Evolutionary conservation across 2,888 invertebrate genomes (phyloP).

Genomic region (Gisinianus flammeolus): DNA sequence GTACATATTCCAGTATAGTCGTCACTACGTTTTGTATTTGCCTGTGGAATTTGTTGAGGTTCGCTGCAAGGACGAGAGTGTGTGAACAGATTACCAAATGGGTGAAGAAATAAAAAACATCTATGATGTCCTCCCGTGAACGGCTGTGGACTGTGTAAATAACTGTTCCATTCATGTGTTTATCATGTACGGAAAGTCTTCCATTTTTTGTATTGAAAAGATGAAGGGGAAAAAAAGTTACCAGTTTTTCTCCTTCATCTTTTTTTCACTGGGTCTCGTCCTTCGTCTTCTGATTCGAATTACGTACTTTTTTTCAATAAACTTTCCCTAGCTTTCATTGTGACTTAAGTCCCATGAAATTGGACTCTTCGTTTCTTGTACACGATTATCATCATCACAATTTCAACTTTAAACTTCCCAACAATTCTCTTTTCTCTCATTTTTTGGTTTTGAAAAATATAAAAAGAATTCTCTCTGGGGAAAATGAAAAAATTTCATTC

Average conservation of each 20-base stretch:
- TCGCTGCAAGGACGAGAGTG: too few relatives aligned
- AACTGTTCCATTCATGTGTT: background rate
- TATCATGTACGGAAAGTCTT: background rate
- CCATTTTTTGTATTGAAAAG: background rate
- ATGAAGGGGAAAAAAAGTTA: background rate
- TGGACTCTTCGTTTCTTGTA: conserved; percentile 13
- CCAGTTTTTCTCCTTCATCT: background rate
- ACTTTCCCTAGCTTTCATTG: conserved; percentile 31
- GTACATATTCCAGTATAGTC: too few relatives aligned
- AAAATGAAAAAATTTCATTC: too few relatives aligned
- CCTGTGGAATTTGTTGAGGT: background rate
- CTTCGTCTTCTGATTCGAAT: conserved; percentile 24
- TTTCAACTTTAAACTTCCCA: conserved; percentile 3
- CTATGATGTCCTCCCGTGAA: background rate
- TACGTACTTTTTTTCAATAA: conserved; percentile 32
- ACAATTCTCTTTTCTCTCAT: conserved; percentile 13
- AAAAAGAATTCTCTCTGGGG: background rate
- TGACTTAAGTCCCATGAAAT: conserved; percentile 37
- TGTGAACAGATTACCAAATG: background rate
- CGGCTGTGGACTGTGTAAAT: background rate
- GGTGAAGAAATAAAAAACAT: background rate
- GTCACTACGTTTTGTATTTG: too few relatives aligned
- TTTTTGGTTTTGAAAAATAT: too few relatives aligned
- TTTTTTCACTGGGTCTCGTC: background rate
- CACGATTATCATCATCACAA: too few relatives aligned